Evolutionary conservation across 2,113 vertebrate species (phyloP).

Genomic region (Synodontis membranacea): DNA sequence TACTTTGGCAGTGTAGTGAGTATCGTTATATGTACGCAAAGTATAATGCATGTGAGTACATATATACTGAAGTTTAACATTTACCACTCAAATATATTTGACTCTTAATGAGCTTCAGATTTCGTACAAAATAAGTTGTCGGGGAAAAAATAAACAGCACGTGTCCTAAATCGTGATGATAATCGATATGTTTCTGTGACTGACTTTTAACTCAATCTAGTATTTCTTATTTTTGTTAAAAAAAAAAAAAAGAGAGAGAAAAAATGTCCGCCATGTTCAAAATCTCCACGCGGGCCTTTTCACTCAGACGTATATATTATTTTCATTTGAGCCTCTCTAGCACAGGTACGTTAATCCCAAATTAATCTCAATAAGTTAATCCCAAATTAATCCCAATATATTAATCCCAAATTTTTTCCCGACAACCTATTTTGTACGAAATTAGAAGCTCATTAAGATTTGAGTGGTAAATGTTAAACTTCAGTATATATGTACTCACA

Average conservation of each 20-base stretch:
- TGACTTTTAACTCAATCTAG: neutral
- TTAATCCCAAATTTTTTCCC: too few relatives aligned
- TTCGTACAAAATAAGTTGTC: too few relatives aligned
- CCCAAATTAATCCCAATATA: too few relatives aligned
- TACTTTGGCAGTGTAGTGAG: slow-evolving; percentile 96
- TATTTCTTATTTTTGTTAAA: neutral
- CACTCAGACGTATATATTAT: neutral
- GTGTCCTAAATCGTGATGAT: too few relatives aligned
- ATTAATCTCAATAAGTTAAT: too few relatives aligned
- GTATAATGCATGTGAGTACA: slow-evolving; percentile 4
- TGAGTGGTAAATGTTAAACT: neutral
- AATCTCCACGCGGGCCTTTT: neutral
- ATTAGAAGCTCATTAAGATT: neutral
- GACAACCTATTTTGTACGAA: too few relatives aligned
- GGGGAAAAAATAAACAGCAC: too few relatives aligned
- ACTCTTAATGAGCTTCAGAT: neutral
- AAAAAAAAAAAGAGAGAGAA: too few relatives aligned
- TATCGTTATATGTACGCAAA: neutral
- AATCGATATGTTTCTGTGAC: neutral
- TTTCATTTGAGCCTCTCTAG: neutral
- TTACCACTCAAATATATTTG: neutral
- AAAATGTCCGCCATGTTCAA: neutral
- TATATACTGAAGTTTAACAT: neutral
- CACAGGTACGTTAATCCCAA: neutral
- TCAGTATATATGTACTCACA: slow-evolving; percentile 17